A percentile compares a stretch with the other conserved stretches of the same genome.
These are phyloP conservation scores for Drosophila prolongata DNA, from an alignment of 2,888 invertebrate species.

Conservation along the genomic window DNA sequence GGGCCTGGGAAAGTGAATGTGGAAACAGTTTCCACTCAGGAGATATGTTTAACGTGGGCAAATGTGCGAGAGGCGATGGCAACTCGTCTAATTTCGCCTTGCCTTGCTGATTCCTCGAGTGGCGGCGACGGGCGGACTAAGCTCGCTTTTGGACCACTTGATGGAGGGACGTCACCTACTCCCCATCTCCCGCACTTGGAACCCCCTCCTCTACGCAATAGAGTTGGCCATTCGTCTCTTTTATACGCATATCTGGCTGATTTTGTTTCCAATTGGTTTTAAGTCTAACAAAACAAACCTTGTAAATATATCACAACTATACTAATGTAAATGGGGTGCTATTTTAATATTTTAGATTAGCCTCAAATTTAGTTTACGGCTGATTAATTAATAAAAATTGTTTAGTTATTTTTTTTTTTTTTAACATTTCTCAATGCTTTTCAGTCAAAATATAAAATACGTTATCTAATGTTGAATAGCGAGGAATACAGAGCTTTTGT, in stretches of 20 bases:
- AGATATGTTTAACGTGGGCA: constrained; percentile 68
- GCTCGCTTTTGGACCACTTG: constrained; percentile 71
- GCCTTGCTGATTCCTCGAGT: constrained; percentile 42
- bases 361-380: too few species aligned
- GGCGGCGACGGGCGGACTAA: constrained; percentile 46
- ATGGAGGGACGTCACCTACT: constrained; percentile 34
- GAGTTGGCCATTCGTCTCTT: background rate
- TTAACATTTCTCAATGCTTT: too few species aligned
- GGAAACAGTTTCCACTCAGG: constrained; percentile 70
- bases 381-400: too few species aligned
- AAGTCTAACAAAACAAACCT: too few species aligned
- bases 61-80: constrained; percentile 53
- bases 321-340: too few species aligned
- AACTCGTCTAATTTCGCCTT: constrained; percentile 47
- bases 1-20: constrained; percentile 30
- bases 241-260: background rate
- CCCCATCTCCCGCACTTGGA: background rate
- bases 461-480: too few species aligned
- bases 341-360: too few species aligned
- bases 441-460: too few species aligned
- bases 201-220: background rate
- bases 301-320: too few species aligned
- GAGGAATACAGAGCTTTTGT: too few species aligned
- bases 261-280: too few species aligned
- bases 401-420: too few species aligned